Percentiles rank a stretch among this genome's conserved stretches.
Evolutionary conservation across 2,797 vertebrate genomes (phyloP).

Genomic region (Pampus argenteus): DNA sequence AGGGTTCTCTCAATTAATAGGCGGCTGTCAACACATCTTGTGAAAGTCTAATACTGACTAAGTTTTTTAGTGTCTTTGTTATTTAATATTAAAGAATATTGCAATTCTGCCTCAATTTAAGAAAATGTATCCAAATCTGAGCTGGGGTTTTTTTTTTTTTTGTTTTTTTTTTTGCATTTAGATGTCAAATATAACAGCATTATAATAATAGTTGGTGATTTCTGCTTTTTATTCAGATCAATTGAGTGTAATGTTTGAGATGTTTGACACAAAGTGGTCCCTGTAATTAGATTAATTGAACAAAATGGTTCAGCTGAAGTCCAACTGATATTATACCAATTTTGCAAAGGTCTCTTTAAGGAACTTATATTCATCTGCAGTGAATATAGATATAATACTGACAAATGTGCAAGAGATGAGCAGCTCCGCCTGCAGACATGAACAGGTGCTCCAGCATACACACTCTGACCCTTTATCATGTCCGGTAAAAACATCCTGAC

Average conservation of each 20-base stretch:
- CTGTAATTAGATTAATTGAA: background rate
- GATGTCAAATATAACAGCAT: background rate
- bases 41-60: background rate
- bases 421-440: slow-evolving; percentile 19
- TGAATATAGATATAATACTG: background rate
- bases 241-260: background rate
- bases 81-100: too few relatives aligned
- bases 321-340: background rate
- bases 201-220: background rate
- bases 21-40: background rate
- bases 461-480: slow-evolving; percentile 10
- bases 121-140: background rate
- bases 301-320: background rate
- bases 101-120: background rate
- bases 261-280: background rate
- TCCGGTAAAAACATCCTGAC: slow-evolving; percentile 2
- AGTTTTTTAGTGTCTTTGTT: too few relatives aligned
- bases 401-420: slow-evolving; percentile 17
- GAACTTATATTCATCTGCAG: background rate
- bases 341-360: background rate
- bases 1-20: slow-evolving; percentile 2
- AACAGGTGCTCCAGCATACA: slow-evolving; percentile 34
- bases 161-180: background rate
- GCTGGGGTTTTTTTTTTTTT: too few relatives aligned
- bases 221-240: background rate